Percentiles rank a stretch among this genome's conserved stretches.
These are phyloP conservation scores for Euglossa dilemma DNA, from an alignment of 1,140 invertebrate species.

Conservation along the genomic window DNA sequence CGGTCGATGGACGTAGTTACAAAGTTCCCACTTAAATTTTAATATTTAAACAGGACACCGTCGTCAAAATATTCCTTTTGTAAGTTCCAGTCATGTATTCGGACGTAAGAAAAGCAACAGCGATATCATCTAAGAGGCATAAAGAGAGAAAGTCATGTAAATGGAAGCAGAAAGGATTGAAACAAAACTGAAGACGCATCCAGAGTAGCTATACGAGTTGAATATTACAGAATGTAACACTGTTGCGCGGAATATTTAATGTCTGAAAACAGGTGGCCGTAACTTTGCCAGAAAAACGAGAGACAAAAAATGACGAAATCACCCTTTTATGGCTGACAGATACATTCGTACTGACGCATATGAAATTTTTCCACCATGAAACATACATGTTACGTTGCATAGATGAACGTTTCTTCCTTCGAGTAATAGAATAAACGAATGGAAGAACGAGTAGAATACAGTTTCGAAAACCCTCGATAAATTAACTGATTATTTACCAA, in stretches of 20 bases:
- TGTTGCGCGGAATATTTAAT: slow-evolving; percentile 47
- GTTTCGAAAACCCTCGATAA: too few species aligned
- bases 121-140: slow-evolving; percentile 41
- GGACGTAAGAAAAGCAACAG: slow-evolving; percentile 19
- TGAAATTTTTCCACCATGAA: not conserved
- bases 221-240: slow-evolving; percentile 50
- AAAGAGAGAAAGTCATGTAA: slow-evolving; percentile 51
- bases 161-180: slow-evolving; percentile 42
- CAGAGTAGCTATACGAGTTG: slow-evolving; percentile 47
- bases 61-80: not conserved
- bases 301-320: not conserved
- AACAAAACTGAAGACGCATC: slow-evolving; percentile 39
- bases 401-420: too few species aligned
- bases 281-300: not conserved
- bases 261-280: slow-evolving; percentile 1
- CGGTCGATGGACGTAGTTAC: not conserved
- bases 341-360: not conserved
- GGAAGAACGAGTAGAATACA: too few species aligned
- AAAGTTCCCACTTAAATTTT: slow-evolving; percentile 25
- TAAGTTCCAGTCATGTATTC: slow-evolving; percentile 25
- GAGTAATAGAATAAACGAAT: too few species aligned
- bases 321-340: not conserved
- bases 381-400: too few species aligned
- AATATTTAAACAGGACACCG: slow-evolving; percentile 33
- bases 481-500: too few species aligned